These are phyloP conservation scores for Elachura formosa DNA, from an alignment of 2,113 vertebrate species.

Conservation along the genomic window DNA sequence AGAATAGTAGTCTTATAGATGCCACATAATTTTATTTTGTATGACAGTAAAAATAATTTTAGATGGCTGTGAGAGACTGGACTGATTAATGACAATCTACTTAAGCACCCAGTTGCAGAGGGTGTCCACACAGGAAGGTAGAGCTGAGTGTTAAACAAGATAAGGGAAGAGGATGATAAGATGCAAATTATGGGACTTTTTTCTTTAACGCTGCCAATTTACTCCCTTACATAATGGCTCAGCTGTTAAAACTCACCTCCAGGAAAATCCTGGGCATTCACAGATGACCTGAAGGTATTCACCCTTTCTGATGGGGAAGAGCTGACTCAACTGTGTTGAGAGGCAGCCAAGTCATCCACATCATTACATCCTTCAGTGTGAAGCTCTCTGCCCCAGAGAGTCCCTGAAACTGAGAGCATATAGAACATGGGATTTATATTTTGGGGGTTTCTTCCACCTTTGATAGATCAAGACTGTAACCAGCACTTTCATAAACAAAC, in stretches of 20 bases:
- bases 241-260: background rate
- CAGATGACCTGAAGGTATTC: background rate
- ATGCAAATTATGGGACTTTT: background rate
- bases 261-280: background rate
- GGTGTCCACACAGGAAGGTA: background rate
- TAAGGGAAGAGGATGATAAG: background rate
- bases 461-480: background rate
- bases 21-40: background rate
- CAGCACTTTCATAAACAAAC: background rate
- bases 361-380: background rate
- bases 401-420: background rate
- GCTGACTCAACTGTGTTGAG: background rate
- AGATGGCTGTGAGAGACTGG: background rate
- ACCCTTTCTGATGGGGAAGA: background rate
- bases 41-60: background rate
- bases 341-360: background rate
- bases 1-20: background rate
- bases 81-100: background rate
- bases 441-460: background rate
- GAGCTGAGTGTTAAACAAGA: background rate
- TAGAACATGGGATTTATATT: background rate
- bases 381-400: no score
- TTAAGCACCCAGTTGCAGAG: background rate
- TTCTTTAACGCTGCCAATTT: background rate
- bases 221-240: background rate